These are phyloP conservation scores for Apodemia mormo DNA, from an alignment of 2,888 invertebrate genomes.

Conservation along the genomic window DNA sequence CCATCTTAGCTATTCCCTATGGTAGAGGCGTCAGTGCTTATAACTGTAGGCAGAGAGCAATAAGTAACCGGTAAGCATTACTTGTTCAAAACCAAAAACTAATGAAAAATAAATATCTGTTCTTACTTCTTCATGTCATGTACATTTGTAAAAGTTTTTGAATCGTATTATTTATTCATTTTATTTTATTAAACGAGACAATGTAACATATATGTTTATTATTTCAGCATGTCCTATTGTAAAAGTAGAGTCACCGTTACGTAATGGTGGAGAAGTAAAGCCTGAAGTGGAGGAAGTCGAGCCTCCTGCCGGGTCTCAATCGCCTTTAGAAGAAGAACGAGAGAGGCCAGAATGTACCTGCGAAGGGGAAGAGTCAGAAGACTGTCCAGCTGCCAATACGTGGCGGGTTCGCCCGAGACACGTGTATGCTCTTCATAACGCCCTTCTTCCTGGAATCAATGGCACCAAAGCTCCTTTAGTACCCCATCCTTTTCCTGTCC, in stretches of 20 bases:
- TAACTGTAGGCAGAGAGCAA: too few species aligned
- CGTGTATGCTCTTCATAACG: constrained; percentile 80
- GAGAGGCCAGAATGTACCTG: constrained; percentile 59
- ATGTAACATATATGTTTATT: constrained; percentile 19
- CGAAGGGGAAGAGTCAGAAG: constrained; percentile 43
- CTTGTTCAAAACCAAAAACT: too few species aligned
- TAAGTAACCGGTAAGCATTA: too few species aligned
- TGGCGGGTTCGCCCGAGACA: constrained; percentile 74
- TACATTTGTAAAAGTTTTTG: too few species aligned
- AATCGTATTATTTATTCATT: too few species aligned
- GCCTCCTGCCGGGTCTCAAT: constrained; percentile 38
- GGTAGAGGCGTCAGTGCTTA: too few species aligned
- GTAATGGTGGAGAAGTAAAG: constrained; percentile 52
- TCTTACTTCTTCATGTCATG: too few species aligned
- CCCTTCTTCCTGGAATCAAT: constrained; percentile 81
- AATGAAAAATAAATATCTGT: too few species aligned
- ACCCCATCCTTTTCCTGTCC: constrained; percentile 67
- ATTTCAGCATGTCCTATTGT: constrained; percentile 26
- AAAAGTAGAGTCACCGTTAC: constrained; percentile 63
- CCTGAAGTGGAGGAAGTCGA: constrained; percentile 33
- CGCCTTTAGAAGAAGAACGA: constrained; percentile 60
- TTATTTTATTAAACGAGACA: too few species aligned
- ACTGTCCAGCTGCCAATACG: constrained; percentile 64
- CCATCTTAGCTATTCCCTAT: too few species aligned
- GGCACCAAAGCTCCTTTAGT: constrained; percentile 76